phyloP scores from a whole-genome alignment of 2,113 vertebrate genomes.

The Pseudorasbora parva region DNA sequence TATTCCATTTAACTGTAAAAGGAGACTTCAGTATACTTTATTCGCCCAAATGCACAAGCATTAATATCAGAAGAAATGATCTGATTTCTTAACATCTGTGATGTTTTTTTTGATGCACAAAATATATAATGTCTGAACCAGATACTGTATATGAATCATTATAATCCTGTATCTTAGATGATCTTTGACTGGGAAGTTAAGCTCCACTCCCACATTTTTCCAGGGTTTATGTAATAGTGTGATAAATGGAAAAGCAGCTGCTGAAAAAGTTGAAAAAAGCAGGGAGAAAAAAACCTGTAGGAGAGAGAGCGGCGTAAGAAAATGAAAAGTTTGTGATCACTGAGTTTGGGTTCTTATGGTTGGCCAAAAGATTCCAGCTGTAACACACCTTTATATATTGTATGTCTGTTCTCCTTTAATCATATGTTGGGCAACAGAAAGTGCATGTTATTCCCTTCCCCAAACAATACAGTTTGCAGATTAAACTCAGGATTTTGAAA shows the following conservation, averaged over 20 bases:
- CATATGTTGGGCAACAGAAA: constrained; percentile 37
- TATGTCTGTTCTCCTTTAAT: constrained; percentile 38
- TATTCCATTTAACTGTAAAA: not conserved
- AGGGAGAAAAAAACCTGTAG: constrained; percentile 7
- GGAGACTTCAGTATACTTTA: not conserved
- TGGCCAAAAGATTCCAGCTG: constrained; percentile 33
- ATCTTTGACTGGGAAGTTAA: constrained; percentile 41
- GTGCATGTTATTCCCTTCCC: constrained; percentile 20
- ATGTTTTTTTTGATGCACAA: constrained; percentile 22
- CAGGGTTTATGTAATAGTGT: constrained; percentile 57
- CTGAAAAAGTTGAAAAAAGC: constrained; percentile 36
- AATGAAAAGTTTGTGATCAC: constrained; percentile 33
- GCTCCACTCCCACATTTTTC: constrained; percentile 53
- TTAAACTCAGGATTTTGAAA: constrained; percentile 5
- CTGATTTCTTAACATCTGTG: not conserved
- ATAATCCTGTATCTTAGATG: constrained; percentile 37
- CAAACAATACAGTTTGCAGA: not conserved
- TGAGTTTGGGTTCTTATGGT: constrained; percentile 1
- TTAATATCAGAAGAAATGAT: constrained; percentile 7
- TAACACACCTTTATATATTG: constrained; percentile 43
- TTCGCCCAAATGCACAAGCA: not conserved
- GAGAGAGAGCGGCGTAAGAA: constrained; percentile 11
- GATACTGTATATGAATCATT: constrained; percentile 20
- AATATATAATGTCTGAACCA: constrained; percentile 5
- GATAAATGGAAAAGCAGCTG: constrained; percentile 56